A percentile compares a stretch with the other conserved stretches of the same genome.
Conservation (phyloP, 2,797 vertebrate species). For the Pogoniulus pusillus region DNA sequence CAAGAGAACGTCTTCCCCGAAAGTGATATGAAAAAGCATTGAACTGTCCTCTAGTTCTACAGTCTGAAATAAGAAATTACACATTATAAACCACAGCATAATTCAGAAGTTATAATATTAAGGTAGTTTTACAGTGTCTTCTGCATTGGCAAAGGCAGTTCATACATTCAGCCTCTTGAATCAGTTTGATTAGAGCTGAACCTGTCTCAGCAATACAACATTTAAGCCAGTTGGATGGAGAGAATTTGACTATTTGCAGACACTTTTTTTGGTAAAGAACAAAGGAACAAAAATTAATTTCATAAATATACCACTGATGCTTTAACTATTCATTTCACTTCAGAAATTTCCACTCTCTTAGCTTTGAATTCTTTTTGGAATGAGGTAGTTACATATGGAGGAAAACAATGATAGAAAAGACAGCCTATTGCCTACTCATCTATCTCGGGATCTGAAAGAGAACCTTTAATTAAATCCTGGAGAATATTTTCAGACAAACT, state of each 20-base stretch:
- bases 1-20: constrained; percentile 88
- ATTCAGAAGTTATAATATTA: neutral
- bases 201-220: neutral
- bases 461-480: neutral
- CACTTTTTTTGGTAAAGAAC: neutral
- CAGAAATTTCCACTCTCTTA: neutral
- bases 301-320: neutral
- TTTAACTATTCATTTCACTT: neutral
- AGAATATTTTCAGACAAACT: neutral
- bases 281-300: neutral
- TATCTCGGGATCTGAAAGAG: neutral
- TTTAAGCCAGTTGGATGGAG: neutral
- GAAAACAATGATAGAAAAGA: neutral
- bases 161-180: neutral
- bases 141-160: neutral
- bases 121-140: neutral
- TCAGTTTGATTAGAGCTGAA: neutral
- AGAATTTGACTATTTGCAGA: neutral
- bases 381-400: neutral
- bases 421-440: neutral
- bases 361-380: neutral
- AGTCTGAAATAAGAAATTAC: constrained; percentile 81
- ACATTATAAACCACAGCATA: neutral
- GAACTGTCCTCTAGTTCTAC: constrained; percentile 96
- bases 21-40: constrained; percentile 94